These are phyloP conservation scores for Neopipo cinnamomea DNA, from an alignment of 2,113 vertebrate species.

Conservation along the genomic window DNA sequence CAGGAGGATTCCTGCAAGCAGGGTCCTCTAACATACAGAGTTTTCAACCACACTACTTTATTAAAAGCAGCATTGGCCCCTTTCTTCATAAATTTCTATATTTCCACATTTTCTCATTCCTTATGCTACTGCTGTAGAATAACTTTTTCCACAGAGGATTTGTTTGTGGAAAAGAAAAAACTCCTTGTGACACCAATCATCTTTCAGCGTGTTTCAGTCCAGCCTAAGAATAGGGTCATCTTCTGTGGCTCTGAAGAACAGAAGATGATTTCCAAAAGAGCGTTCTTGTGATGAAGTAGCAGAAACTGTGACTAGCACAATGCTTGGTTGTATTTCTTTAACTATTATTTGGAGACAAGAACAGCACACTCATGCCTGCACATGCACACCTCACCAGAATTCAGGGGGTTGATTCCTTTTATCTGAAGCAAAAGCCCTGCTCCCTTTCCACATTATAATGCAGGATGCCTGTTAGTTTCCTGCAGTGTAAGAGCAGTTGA, in stretches of 20 bases:
- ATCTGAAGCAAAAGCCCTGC: background rate
- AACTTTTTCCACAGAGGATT: background rate
- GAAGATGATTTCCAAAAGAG: background rate
- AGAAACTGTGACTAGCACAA: background rate
- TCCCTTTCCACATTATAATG: background rate
- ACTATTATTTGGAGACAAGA: background rate
- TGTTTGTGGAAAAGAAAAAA: background rate
- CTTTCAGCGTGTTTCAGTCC: background rate
- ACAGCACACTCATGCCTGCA: background rate
- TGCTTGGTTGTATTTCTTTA: background rate
- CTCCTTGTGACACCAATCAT: background rate
- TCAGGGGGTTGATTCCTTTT: constrained; percentile 18
- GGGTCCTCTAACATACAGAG: background rate
- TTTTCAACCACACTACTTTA: background rate
- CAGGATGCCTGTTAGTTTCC: background rate
- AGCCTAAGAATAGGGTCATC: background rate
- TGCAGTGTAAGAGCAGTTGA: constrained; percentile 11
- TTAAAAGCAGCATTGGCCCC: background rate
- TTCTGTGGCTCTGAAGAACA: background rate
- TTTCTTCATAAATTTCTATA: background rate
- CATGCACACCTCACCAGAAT: background rate
- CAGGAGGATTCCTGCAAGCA: background rate
- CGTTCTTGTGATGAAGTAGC: background rate
- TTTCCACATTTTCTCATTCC: background rate
- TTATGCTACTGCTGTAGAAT: background rate